These are phyloP conservation scores for Cladopsammia gracilis DNA, from an alignment of 64 coral and sea anemone genomes.

Conservation along the genomic window DNA sequence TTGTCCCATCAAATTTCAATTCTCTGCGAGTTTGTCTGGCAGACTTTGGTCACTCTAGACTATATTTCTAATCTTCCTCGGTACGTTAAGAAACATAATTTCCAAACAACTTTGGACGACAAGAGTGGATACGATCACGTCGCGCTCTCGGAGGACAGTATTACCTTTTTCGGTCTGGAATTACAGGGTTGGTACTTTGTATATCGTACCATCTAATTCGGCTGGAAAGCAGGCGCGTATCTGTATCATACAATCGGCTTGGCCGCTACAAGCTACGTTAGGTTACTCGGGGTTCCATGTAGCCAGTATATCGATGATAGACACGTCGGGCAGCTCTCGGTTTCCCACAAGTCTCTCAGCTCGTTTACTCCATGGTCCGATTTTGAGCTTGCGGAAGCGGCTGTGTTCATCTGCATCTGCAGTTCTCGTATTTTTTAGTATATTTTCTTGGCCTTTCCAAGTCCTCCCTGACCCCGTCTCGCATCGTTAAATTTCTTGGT, in stretches of 20 bases:
- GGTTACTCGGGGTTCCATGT: background rate
- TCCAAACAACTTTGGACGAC: conserved; percentile 51
- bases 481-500: too few relatives aligned
- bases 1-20: too few relatives aligned
- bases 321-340: too few relatives aligned
- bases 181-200: background rate
- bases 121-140: conserved; percentile 71
- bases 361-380: too few relatives aligned
- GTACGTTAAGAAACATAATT: conserved; percentile 33
- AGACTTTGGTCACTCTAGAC: too few relatives aligned
- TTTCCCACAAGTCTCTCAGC: too few relatives aligned
- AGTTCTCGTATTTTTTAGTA: background rate
- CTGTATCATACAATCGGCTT: conserved; percentile 2
- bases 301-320: too few relatives aligned
- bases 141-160: background rate
- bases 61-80: conserved; percentile 53
- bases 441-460: background rate
- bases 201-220: background rate
- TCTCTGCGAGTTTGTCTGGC: too few relatives aligned
- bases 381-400: background rate
- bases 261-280: background rate
- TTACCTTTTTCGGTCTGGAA: background rate
- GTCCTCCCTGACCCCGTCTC: too few relatives aligned
- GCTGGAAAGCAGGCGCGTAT: conserved; percentile 7
- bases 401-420: background rate